Percentiles rank a stretch among this genome's conserved stretches.
Conservation (phyloP, 2,888 invertebrate species). For the Theodoxus fluviatilis region DNA sequence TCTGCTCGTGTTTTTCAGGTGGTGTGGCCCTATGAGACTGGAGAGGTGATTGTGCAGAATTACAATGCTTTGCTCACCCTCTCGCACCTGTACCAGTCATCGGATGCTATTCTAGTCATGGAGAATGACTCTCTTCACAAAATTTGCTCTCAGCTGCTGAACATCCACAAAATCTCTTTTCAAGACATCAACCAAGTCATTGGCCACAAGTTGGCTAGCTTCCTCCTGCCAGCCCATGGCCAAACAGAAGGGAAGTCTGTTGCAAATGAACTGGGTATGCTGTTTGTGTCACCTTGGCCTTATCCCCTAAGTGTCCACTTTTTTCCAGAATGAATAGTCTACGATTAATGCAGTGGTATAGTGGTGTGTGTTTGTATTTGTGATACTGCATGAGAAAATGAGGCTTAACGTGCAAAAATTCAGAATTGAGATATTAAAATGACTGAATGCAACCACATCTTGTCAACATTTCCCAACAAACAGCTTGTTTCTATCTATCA, state of each 20-base stretch:
- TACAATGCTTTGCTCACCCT: slow-evolving; percentile 64
- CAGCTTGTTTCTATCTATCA: no score
- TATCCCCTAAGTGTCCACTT: no score
- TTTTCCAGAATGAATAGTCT: no score
- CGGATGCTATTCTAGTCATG: slow-evolving; percentile 61
- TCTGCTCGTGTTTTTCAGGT: no score
- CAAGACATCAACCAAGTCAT: slow-evolving; percentile 59
- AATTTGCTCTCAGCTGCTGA: slow-evolving; percentile 56
- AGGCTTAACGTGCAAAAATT: no score
- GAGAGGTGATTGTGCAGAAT: slow-evolving; percentile 66
- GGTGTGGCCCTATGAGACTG: slow-evolving; percentile 63
- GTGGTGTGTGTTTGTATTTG: no score
- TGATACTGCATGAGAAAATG: no score
- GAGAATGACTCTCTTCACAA: slow-evolving; percentile 64
- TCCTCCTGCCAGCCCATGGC: slow-evolving; percentile 45
- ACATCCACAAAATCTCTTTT: slow-evolving; percentile 57
- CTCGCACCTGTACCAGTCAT: slow-evolving; percentile 58
- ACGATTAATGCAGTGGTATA: no score
- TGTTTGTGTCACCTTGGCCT: no score
- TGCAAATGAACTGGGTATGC: slow-evolving; percentile 44
- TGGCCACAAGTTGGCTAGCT: slow-evolving; percentile 51
- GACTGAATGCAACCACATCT: no score
- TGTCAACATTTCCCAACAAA: no score
- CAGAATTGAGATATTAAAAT: no score
- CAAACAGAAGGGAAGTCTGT: slow-evolving; percentile 33